A percentile compares a stretch with the other conserved stretches of the same genome.
Evolutionary conservation across 2,888 invertebrate genomes (phyloP).

Genomic region (Schrankia costaestrigalis): DNA sequence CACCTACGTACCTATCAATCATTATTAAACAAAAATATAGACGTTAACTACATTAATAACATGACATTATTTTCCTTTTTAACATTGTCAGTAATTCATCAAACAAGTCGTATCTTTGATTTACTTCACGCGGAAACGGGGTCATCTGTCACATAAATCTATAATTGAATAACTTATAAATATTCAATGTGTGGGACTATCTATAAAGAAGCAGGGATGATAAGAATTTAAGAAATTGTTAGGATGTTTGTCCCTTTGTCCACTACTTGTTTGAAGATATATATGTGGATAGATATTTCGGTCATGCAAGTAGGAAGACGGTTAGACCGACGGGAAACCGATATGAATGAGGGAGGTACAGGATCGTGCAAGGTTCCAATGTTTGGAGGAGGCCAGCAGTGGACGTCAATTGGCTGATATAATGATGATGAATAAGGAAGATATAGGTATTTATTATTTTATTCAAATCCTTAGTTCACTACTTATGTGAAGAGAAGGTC

Average conservation of each 20-base stretch:
- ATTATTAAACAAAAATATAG: too few relatives aligned
- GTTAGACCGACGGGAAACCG: too few relatives aligned
- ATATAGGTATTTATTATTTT: too few relatives aligned
- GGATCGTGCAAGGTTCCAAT: too few relatives aligned
- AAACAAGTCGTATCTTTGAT: slow-evolving; percentile 7
- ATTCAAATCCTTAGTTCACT: too few relatives aligned
- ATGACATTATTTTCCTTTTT: slow-evolving; percentile 2
- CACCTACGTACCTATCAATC: too few relatives aligned
- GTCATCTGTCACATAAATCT: slow-evolving; percentile 11
- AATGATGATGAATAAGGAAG: too few relatives aligned
- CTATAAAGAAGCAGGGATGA: slow-evolving; percentile 5
- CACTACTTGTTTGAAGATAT: slow-evolving; percentile 23
- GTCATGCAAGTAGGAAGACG: slow-evolving; percentile 17
- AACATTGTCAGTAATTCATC: slow-evolving; percentile 3
- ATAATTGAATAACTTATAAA: slow-evolving; percentile 8
- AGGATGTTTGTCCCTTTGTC: slow-evolving; percentile 12
- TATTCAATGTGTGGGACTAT: slow-evolving; percentile 12
- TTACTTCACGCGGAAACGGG: slow-evolving; percentile 7
- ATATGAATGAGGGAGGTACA: too few relatives aligned
- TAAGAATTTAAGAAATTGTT: slow-evolving; percentile 11
- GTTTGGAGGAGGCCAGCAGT: too few relatives aligned
- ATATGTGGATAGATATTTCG: slow-evolving; percentile 16
- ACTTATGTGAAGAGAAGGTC: too few relatives aligned
- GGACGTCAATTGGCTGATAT: too few relatives aligned
- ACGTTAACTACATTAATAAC: neutral